A percentile compares a stretch with the other conserved stretches of the same genome.
Evolutionary conservation across 2,797 vertebrate species (phyloP).

Genomic region (Lacerta agilis): DNA sequence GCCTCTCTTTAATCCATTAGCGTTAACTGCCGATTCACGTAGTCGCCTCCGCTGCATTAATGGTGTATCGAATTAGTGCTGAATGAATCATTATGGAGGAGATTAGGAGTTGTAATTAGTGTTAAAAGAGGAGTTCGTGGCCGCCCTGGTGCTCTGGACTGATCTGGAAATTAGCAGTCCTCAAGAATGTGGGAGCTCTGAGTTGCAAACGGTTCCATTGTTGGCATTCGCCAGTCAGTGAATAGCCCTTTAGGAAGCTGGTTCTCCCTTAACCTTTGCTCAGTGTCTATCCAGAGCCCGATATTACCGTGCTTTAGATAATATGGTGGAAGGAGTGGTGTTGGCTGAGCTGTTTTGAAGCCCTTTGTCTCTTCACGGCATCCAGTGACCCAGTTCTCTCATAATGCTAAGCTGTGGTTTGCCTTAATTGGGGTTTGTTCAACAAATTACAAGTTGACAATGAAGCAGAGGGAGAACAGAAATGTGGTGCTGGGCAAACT

Average conservation of each 20-base stretch:
- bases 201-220: not conserved
- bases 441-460: too few relatives aligned
- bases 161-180: not conserved
- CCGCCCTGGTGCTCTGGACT: not conserved
- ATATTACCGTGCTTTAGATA: not conserved
- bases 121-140: slow-evolving; percentile 13
- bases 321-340: not conserved
- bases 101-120: slow-evolving; percentile 22
- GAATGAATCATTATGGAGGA: slow-evolving; percentile 29
- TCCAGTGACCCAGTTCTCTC: not conserved
- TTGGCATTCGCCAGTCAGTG: not conserved
- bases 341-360: not conserved
- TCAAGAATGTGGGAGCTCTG: not conserved
- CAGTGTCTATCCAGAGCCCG: too few relatives aligned
- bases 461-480: too few relatives aligned
- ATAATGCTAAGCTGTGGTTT: too few relatives aligned
- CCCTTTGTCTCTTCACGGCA: not conserved
- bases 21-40: not conserved
- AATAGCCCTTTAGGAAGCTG: not conserved
- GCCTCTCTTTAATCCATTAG: slow-evolving; percentile 26
- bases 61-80: slow-evolving; percentile 17
- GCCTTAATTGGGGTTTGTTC: too few relatives aligned
- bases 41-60: not conserved
- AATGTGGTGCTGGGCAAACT: too few relatives aligned
- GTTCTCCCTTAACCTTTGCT: not conserved